Percentiles rank a stretch among this genome's conserved stretches.
Conservation (phyloP, 2,113 vertebrate species). For the Plectropomus leopardus region DNA sequence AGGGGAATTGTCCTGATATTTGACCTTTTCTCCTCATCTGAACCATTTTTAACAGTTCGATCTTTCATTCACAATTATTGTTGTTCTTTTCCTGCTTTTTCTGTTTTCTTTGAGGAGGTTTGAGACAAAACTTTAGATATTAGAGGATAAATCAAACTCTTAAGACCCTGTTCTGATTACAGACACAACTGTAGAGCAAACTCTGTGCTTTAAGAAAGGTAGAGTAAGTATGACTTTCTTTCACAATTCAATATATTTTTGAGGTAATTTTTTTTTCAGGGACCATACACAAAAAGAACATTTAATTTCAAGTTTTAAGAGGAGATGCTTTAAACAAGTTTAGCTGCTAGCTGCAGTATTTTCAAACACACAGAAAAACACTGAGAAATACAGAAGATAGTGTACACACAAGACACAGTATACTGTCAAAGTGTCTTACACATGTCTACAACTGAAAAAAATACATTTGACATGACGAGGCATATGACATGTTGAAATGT, state of each 20-base stretch:
- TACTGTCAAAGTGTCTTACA: too few relatives aligned
- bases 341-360: background rate
- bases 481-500: too few relatives aligned
- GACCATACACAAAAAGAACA: background rate
- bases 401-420: background rate
- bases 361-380: too few relatives aligned
- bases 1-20: constrained; percentile 21
- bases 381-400: background rate
- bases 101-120: background rate
- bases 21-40: constrained; percentile 38
- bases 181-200: background rate
- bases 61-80: background rate
- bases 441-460: too few relatives aligned
- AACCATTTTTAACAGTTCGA: constrained; percentile 34
- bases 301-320: background rate
- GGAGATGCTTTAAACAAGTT: constrained; percentile 6
- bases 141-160: background rate
- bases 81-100: background rate
- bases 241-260: background rate
- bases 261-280: background rate
- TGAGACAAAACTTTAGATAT: background rate
- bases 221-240: background rate
- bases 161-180: background rate
- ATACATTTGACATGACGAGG: too few relatives aligned
- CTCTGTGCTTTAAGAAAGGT: background rate